A percentile compares a stretch with the other conserved stretches of the same genome.
Evolutionary conservation across 2,797 vertebrate genomes (phyloP).

Genomic region (Tinamus major): DNA sequence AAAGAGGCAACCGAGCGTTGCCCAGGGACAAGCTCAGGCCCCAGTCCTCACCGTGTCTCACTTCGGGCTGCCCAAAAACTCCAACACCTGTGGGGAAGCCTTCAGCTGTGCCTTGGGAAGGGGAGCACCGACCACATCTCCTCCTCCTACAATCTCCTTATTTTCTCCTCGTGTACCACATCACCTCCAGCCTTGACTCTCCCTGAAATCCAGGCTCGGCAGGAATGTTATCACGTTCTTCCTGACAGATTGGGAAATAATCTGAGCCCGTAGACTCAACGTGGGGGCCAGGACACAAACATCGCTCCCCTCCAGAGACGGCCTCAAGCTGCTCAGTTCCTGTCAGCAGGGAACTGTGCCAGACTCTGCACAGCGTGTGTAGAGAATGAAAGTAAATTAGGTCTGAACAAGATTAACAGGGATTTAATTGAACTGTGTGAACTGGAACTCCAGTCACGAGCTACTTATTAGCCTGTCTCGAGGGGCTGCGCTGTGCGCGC

Average conservation of each 20-base stretch:
- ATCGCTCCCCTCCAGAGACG: not conserved
- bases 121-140: not conserved
- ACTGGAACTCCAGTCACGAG: slow-evolving; percentile 73
- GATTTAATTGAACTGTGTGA: slow-evolving; percentile 74
- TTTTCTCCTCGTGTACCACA: not conserved
- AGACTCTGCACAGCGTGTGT: not conserved
- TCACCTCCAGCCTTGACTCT: not conserved
- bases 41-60: not conserved
- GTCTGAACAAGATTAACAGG: slow-evolving; percentile 73
- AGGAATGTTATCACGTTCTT: not conserved
- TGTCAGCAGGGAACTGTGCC: not conserved
- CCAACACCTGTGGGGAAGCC: not conserved
- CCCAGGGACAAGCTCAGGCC: not conserved
- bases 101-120: not conserved
- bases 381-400: slow-evolving; percentile 69
- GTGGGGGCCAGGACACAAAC: slow-evolving; percentile 9
- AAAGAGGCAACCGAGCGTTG: not conserved
- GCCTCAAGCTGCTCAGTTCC: not conserved
- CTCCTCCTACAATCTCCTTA: not conserved
- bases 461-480: slow-evolving; percentile 35
- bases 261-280: not conserved
- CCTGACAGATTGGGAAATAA: slow-evolving; percentile 2
- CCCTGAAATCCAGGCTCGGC: not conserved
- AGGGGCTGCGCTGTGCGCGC: slow-evolving; percentile 44
- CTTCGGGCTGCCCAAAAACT: not conserved